Evolutionary conservation across 2,797 vertebrate species (phyloP).

Genomic region (Siniperca obscura): DNA sequence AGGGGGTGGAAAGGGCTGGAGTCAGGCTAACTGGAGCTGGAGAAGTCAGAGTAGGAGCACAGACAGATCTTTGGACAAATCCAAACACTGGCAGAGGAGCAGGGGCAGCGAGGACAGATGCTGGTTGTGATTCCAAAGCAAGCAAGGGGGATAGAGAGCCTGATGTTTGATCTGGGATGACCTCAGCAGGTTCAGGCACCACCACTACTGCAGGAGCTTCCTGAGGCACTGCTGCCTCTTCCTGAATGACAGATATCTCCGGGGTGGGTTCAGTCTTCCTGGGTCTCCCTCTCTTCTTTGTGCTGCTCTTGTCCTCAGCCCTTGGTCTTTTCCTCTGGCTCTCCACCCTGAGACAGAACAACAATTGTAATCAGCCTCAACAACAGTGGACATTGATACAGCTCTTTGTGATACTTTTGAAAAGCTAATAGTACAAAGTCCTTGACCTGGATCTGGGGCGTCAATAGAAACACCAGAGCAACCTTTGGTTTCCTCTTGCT

Average conservation of each 20-base stretch:
- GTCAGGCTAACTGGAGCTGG: slow-evolving; percentile 13
- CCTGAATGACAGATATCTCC: slow-evolving; percentile 46
- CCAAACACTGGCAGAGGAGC: slow-evolving; percentile 30
- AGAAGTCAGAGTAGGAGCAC: slow-evolving; percentile 26
- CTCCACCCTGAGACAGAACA: slow-evolving; percentile 80
- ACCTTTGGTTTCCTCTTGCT: slow-evolving; percentile 80
- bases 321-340: slow-evolving; percentile 77
- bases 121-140: slow-evolving; percentile 45
- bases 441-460: slow-evolving; percentile 70
- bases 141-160: slow-evolving; percentile 26
- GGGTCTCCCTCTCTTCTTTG: slow-evolving; percentile 71
- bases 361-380: slow-evolving; percentile 40
- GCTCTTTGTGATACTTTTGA: slow-evolving; percentile 54
- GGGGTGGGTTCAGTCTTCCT: slow-evolving; percentile 61
- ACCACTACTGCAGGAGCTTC: slow-evolving; percentile 48
- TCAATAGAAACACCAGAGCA: slow-evolving; percentile 71
- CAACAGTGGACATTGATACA: slow-evolving; percentile 52
- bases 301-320: slow-evolving; percentile 66
- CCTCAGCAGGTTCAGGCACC: slow-evolving; percentile 26
- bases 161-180: slow-evolving; percentile 47
- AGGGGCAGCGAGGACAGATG: slow-evolving; percentile 22
- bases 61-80: slow-evolving; percentile 27
- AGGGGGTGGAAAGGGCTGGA: slow-evolving; percentile 19
- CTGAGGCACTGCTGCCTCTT: slow-evolving; percentile 31
- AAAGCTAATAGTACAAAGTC: slow-evolving; percentile 82